A percentile compares a stretch with the other conserved stretches of the same genome.
Evolutionary conservation across 2,113 vertebrate species (phyloP).

Genomic region (Oxygymnocypris stewartii): DNA sequence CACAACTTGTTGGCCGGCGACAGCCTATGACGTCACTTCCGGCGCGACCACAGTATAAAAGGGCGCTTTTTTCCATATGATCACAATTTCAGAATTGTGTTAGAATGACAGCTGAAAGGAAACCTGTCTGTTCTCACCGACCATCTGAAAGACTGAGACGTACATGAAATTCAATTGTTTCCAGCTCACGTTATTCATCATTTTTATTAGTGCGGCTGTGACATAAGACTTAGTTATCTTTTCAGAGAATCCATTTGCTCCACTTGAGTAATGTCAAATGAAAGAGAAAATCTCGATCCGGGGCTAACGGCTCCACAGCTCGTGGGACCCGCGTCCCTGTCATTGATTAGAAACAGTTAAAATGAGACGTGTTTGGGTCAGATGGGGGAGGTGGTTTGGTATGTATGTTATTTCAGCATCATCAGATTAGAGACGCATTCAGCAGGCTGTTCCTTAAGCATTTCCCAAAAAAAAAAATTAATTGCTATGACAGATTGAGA

Average conservation of each 20-base stretch:
- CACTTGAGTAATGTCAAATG: slow-evolving; percentile 66
- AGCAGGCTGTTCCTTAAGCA: slow-evolving; percentile 67
- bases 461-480: slow-evolving; percentile 62
- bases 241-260: slow-evolving; percentile 73
- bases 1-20: too few species aligned
- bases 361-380: slow-evolving; percentile 36
- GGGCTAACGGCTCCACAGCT: background rate
- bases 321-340: background rate
- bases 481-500: slow-evolving; percentile 76
- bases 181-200: slow-evolving; percentile 77
- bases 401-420: slow-evolving; percentile 11
- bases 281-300: slow-evolving; percentile 43
- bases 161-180: slow-evolving; percentile 78
- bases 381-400: background rate
- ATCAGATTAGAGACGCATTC: slow-evolving; percentile 67
- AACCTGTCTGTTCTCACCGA: slow-evolving; percentile 68
- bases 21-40: too few species aligned
- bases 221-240: slow-evolving; percentile 78
- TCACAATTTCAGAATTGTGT: slow-evolving; percentile 60
- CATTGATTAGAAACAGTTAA: slow-evolving; percentile 32
- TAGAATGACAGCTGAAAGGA: slow-evolving; percentile 57
- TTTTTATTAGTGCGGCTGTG: slow-evolving; percentile 75
- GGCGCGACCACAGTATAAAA: too few species aligned
- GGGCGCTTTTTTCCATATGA: background rate
- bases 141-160: slow-evolving; percentile 75